phyloP scores from a whole-genome alignment of 2,888 invertebrate species.

The Epistrophe eligans region DNA sequence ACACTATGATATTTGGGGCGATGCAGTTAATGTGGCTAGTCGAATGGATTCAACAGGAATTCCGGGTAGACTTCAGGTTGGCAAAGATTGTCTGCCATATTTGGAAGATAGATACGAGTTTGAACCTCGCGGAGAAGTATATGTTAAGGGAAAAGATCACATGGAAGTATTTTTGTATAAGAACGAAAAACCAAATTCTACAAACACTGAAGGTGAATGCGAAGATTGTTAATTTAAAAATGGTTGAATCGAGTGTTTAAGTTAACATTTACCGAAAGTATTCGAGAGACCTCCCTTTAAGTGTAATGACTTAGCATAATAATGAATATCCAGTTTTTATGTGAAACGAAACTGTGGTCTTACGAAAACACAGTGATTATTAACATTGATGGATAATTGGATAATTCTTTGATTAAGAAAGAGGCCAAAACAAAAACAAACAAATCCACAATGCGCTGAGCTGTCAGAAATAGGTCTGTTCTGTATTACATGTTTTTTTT shows the following conservation, averaged over 20 bases:
- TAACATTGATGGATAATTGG: too few relatives aligned
- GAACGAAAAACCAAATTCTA: conserved; percentile 73
- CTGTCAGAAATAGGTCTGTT: too few relatives aligned
- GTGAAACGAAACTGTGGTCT: too few relatives aligned
- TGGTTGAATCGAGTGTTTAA: background rate
- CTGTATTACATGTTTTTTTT: too few relatives aligned
- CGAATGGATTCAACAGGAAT: conserved; percentile 99
- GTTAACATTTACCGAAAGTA: background rate
- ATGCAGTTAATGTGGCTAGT: conserved; percentile 98
- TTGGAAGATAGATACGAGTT: conserved; percentile 92
- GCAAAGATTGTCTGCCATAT: conserved; percentile 89
- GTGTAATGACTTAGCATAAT: too few relatives aligned
- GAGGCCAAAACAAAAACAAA: too few relatives aligned
- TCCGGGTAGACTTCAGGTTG: conserved; percentile 92
- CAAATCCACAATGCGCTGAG: too few relatives aligned
- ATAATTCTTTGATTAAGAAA: too few relatives aligned
- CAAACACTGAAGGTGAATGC: conserved; percentile 1
- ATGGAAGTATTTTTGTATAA: conserved; percentile 94
- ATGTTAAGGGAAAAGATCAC: conserved; percentile 98
- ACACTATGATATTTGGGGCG: conserved; percentile 99
- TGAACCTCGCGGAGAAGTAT: conserved; percentile 96
- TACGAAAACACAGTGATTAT: too few relatives aligned
- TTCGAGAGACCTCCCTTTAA: too few relatives aligned
- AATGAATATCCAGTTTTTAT: too few relatives aligned
- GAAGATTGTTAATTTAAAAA: background rate